Conservation (phyloP, 2,888 invertebrate genomes). For the Conistra vaccinii region DNA sequence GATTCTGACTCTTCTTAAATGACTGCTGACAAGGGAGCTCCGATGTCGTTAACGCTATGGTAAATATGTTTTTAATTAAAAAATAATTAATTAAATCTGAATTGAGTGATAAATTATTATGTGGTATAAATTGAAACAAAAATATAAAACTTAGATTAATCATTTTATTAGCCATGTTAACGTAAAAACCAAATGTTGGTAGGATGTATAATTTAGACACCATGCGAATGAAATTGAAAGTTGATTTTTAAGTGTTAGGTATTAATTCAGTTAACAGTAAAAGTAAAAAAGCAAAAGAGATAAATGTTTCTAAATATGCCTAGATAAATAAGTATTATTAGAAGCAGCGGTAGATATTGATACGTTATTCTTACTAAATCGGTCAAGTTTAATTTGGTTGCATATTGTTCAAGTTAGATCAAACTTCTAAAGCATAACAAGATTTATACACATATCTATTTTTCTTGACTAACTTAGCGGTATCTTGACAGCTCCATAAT, state of each 20-base stretch:
- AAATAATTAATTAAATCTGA: constrained; percentile 31
- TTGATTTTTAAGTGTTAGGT: neutral
- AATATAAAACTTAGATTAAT: constrained; percentile 7
- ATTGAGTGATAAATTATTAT: constrained; percentile 12
- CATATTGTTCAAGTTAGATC: constrained; percentile 26
- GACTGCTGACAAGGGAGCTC: constrained; percentile 31
- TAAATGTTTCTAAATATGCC: neutral
- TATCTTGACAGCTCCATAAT: constrained; percentile 40
- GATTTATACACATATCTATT: neutral
- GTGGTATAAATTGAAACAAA: neutral
- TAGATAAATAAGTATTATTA: neutral
- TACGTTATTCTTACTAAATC: constrained; percentile 9
- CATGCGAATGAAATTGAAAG: constrained; percentile 13
- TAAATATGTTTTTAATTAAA: constrained; percentile 41
- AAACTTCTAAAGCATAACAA: neutral
- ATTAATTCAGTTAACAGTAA: neutral
- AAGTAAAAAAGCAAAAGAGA: neutral
- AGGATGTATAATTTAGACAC: constrained; percentile 6
- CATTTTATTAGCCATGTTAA: neutral
- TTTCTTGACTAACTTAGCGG: constrained; percentile 20
- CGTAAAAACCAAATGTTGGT: neutral
- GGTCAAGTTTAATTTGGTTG: constrained; percentile 39
- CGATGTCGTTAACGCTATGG: constrained; percentile 18
- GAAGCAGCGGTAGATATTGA: constrained; percentile 5
- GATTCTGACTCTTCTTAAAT: constrained; percentile 31